Conservation (phyloP, 1,140 invertebrate genomes). For the Cotesia chilonis region DNA sequence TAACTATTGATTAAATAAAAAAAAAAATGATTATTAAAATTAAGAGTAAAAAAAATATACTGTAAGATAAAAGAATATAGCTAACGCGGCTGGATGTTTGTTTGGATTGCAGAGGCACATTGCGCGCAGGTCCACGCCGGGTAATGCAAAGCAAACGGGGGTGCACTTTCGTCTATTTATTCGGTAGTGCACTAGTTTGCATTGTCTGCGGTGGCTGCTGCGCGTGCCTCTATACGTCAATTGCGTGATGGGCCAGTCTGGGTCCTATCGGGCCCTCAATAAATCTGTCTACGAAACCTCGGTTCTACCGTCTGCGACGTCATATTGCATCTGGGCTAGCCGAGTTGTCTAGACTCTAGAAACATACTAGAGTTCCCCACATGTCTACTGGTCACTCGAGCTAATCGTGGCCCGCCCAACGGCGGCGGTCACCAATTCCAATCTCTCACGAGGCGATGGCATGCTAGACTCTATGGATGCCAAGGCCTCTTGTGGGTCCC, state of each 20-base stretch:
- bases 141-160: constrained; percentile 64
- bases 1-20: constrained; percentile 37
- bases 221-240: constrained; percentile 59
- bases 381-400: constrained; percentile 56
- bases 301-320: constrained; percentile 53
- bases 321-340: constrained; percentile 59
- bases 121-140: constrained; percentile 66
- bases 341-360: constrained; percentile 48
- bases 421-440: constrained; percentile 50
- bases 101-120: constrained; percentile 68
- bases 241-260: constrained; percentile 48
- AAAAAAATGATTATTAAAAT: constrained; percentile 42
- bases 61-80: constrained; percentile 46
- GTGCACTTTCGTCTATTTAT: constrained; percentile 59
- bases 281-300: constrained; percentile 56
- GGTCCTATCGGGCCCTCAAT: constrained; percentile 53
- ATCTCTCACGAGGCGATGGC: constrained; percentile 52
- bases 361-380: constrained; percentile 48
- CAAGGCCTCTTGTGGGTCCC: constrained; percentile 56
- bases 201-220: constrained; percentile 67
- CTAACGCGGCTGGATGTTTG: constrained; percentile 66
- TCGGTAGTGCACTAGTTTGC: constrained; percentile 64
- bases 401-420: constrained; percentile 51
- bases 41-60: constrained; percentile 37
- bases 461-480: constrained; percentile 52